Base-by-base conservation (phyloP, 1,140 invertebrate genomes). In the Macrocentrus cingulum region DNA sequence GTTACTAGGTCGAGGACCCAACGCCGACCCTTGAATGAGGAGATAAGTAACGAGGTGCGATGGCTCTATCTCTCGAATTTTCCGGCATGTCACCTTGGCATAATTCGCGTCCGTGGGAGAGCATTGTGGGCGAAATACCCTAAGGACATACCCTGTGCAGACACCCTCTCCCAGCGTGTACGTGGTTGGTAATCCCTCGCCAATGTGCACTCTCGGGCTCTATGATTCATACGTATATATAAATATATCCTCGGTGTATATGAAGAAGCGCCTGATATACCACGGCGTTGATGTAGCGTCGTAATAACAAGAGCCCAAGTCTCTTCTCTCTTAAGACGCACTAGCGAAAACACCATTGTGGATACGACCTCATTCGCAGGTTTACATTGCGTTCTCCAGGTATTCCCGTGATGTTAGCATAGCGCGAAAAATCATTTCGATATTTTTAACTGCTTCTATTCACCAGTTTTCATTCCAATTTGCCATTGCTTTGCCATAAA, bases 71-170 rank as follows among this genome's bases (percentile, higher is more conserved):
- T 23, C 48, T 62, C 59, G 46, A 63, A 63, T 63, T 61, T 63
- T 63, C 59, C 46, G 52, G 39, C 11, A 61, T 60, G 61, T 62
- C 58, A 34, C 58, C 25, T 29, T 60, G 25, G 23, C 60, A 37
- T 60, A 60, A 60, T 60, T 62, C 37, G 34, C 50, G 51, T 60
- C 39, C 25, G 9, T 4, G 25, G 9, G 25, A 36, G 23, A 39
- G 46, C 19, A 20, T 42, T 50, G 16, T 55, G 18, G 42, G 29
- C 22, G 44, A 34, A 29, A 29, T 29, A 29, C 25, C 25, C 25
- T 29, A 4, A 29, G 25, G 25, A 9, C 9, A 29, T 42, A 42
- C n/a, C 32, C n/a, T 36, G 25, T 29, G 9, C 25, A 29, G 25
- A 29, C 25, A 29, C 25, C 9, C 25, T 29, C 25, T 29, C 25